A percentile compares a stretch with the other conserved stretches of the same genome.
Conservation (phyloP, 2,888 invertebrate genomes). For the Girardia tigrina region DNA sequence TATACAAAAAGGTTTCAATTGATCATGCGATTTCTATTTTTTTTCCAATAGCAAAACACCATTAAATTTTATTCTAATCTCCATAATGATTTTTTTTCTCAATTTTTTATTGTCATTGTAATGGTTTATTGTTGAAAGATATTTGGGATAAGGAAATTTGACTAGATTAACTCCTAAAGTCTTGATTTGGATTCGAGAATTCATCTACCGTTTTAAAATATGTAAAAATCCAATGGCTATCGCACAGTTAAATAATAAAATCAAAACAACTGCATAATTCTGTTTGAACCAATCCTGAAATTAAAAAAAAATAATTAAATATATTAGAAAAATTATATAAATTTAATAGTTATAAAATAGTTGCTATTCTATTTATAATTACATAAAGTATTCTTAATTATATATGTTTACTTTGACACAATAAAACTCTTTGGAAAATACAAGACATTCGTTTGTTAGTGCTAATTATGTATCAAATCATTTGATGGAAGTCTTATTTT, state of each 20-base stretch:
- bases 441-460: too few relatives aligned
- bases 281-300: conserved; percentile 12
- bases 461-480: too few relatives aligned
- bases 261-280: neutral
- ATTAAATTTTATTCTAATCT: conserved; percentile 2
- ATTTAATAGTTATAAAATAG: neutral
- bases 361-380: too few relatives aligned
- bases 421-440: too few relatives aligned
- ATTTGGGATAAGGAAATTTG: conserved; percentile 20
- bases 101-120: neutral
- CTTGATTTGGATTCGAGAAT: neutral
- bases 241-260: neutral
- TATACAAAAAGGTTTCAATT: neutral
- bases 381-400: too few relatives aligned
- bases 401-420: too few relatives aligned
- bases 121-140: conserved; percentile 23
- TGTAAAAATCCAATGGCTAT: conserved; percentile 8
- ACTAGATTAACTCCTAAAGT: conserved; percentile 23
- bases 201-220: neutral
- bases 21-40: neutral
- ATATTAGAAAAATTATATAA: neutral
- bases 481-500: too few relatives aligned
- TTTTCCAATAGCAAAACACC: conserved; percentile 18
- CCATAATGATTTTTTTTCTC: neutral
- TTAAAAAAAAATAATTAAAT: neutral